Percentiles rank a stretch among this genome's conserved stretches.
These are phyloP conservation scores for Oncorhynchus gorbuscha DNA, from an alignment of 2,113 vertebrate genomes.

Conservation along the genomic window DNA sequence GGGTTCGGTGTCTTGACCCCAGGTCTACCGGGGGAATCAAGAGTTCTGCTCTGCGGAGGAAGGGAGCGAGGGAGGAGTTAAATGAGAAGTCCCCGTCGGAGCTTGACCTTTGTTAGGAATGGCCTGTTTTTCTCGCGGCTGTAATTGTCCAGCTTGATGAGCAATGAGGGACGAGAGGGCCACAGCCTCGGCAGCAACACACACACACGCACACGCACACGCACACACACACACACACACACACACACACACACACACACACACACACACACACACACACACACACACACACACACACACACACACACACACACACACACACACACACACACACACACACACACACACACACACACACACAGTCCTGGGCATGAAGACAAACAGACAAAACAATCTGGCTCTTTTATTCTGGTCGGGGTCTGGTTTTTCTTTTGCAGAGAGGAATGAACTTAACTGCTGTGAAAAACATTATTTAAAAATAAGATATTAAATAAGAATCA, in stretches of 20 bases:
- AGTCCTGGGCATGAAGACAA: slow-evolving; percentile 22
- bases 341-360: slow-evolving; percentile 46
- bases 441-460: background rate
- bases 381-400: slow-evolving; percentile 57
- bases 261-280: slow-evolving; percentile 9
- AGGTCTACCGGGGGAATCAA: slow-evolving; percentile 63
- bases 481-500: too few relatives aligned
- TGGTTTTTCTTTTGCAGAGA: slow-evolving; percentile 11
- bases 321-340: slow-evolving; percentile 56
- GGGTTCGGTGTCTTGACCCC: slow-evolving; percentile 45
- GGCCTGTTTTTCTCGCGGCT: slow-evolving; percentile 59
- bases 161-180: slow-evolving; percentile 54
- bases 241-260: too few relatives aligned
- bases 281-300: slow-evolving; percentile 8
- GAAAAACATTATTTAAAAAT: too few relatives aligned
- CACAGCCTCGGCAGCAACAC: slow-evolving; percentile 50
- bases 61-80: slow-evolving; percentile 42
- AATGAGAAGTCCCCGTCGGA: slow-evolving; percentile 64
- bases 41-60: slow-evolving; percentile 40
- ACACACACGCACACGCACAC: slow-evolving; percentile 42
- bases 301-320: slow-evolving; percentile 54
- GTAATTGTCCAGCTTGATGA: slow-evolving; percentile 72
- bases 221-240: background rate
- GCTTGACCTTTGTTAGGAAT: slow-evolving; percentile 72
- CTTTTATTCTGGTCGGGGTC: slow-evolving; percentile 43